phyloP scores from a whole-genome alignment of 2,113 vertebrate genomes.

The Nematolebias whitei region DNA sequence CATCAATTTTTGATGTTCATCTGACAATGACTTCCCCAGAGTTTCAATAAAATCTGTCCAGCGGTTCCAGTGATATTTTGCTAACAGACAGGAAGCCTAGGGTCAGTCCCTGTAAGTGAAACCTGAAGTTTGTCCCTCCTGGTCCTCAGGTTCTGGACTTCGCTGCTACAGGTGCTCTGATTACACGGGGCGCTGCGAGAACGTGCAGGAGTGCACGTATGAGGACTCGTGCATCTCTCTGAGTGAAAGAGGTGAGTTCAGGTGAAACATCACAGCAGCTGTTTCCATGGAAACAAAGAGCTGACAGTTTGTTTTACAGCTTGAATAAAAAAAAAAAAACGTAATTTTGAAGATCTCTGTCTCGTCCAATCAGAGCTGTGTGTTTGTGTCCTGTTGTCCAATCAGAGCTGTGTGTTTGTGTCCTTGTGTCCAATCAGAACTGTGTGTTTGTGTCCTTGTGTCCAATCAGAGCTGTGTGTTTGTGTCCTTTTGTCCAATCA shows the following conservation, averaged over 20 bases:
- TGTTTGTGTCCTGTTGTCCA: too few relatives aligned
- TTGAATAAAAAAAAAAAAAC: too few relatives aligned
- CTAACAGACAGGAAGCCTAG: background rate
- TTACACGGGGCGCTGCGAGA: slow-evolving; percentile 70
- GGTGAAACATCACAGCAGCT: background rate
- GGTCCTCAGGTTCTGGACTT: slow-evolving; percentile 63
- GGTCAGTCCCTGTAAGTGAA: background rate
- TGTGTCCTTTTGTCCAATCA: too few relatives aligned
- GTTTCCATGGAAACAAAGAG: background rate
- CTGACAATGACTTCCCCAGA: too few relatives aligned
- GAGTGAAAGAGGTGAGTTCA: slow-evolving; percentile 71
- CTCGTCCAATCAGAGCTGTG: background rate
- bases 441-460: slow-evolving; percentile 7
- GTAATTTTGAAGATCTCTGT: too few relatives aligned
- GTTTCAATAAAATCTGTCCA: too few relatives aligned
- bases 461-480: too few relatives aligned
- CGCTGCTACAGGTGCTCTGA: slow-evolving; percentile 77
- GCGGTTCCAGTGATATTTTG: too few relatives aligned
- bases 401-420: too few relatives aligned
- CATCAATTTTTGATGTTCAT: too few relatives aligned
- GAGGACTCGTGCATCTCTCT: slow-evolving; percentile 80
- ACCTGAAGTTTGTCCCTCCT: background rate
- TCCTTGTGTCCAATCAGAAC: too few relatives aligned
- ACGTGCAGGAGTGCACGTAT: slow-evolving; percentile 75
- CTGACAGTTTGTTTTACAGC: too few relatives aligned